Evolutionary conservation across 2,113 vertebrate species (phyloP).

Genomic region (Laterallus jamaicensis): DNA sequence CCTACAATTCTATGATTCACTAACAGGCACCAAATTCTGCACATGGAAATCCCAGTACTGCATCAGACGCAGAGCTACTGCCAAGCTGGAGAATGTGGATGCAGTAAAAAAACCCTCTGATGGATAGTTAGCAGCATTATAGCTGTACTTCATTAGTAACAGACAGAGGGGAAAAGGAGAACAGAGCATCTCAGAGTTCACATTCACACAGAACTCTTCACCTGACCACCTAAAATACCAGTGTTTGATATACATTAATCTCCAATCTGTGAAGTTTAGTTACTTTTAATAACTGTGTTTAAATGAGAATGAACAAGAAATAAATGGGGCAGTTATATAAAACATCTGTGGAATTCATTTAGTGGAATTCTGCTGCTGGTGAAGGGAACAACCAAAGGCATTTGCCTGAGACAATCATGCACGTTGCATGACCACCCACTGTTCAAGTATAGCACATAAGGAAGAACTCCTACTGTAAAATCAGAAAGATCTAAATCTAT

Average conservation of each 20-base stretch:
- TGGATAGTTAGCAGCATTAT: background rate
- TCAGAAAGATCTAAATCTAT: background rate
- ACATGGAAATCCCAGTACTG: background rate
- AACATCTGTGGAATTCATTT: background rate
- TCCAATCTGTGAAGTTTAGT: background rate
- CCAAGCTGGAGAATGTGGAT: background rate
- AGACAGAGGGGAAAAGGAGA: background rate
- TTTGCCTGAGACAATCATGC: background rate
- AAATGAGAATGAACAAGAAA: background rate
- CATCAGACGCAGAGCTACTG: background rate
- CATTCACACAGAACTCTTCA: background rate
- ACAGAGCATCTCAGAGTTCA: background rate
- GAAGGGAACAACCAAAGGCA: background rate
- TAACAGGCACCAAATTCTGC: background rate
- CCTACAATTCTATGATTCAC: too few relatives aligned
- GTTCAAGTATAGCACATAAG: background rate
- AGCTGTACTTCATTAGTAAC: background rate
- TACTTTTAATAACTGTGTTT: background rate
- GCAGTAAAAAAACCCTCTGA: background rate
- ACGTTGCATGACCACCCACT: background rate
- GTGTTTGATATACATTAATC: background rate
- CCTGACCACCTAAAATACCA: background rate
- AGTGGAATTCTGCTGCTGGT: background rate
- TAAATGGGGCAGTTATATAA: background rate
- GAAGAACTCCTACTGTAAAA: background rate